A percentile compares a stretch with the other conserved stretches of the same genome.
These are phyloP conservation scores for Metopolophium dirhodum DNA, from an alignment of 1,140 invertebrate genomes.

Conservation along the genomic window DNA sequence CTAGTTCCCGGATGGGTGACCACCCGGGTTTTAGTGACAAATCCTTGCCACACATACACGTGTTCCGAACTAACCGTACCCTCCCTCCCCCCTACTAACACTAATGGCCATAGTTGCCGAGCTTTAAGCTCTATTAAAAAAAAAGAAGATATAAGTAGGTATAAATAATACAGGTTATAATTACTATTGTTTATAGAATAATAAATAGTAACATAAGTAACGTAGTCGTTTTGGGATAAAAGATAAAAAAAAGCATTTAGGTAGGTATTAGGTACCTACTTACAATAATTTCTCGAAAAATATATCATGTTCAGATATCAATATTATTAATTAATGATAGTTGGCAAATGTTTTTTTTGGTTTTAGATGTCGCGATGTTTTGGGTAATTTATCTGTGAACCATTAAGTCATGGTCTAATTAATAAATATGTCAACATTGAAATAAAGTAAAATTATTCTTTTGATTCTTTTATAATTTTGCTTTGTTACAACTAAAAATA, in stretches of 20 bases:
- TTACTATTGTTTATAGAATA: not conserved
- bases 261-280: no score
- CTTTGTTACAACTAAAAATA: conserved; percentile 1
- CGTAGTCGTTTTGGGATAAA: not conserved
- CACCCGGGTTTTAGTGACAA: no score
- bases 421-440: not conserved
- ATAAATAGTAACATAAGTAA: not conserved
- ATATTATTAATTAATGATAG: not conserved
- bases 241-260: not conserved
- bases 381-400: not conserved
- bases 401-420: not conserved
- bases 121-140: no score
- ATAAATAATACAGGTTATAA: not conserved
- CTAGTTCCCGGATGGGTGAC: no score
- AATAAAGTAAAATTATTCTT: not conserved
- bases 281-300: not conserved
- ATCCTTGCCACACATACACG: no score
- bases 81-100: no score
- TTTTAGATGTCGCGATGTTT: not conserved
- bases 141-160: no score
- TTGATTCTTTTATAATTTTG: not conserved
- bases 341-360: not conserved
- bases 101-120: no score
- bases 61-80: no score
- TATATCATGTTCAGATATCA: not conserved